These are phyloP conservation scores for Lasaia peninsularis DNA, from an alignment of 1,140 invertebrate species.

Conservation along the genomic window DNA sequence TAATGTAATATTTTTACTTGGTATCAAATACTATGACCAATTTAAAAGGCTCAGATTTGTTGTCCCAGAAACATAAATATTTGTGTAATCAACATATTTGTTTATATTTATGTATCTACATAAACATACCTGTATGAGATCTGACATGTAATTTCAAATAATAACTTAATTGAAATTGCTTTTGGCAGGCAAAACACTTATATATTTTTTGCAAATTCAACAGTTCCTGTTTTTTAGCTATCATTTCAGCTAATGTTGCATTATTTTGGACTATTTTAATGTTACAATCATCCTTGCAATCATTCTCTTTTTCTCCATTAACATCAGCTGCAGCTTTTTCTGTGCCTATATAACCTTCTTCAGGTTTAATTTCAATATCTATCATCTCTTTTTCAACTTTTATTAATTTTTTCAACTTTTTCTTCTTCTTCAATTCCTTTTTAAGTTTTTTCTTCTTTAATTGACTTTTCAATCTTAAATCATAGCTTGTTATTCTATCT, in stretches of 20 bases:
- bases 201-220: conserved; percentile 60
- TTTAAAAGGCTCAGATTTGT: too few species aligned
- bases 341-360: conserved; percentile 61
- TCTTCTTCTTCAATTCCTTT: conserved; percentile 54
- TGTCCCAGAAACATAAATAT: background rate
- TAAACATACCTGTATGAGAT: conserved; percentile 58
- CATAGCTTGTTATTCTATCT: conserved; percentile 58
- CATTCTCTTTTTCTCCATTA: conserved; percentile 6
- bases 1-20: too few species aligned
- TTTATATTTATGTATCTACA: too few species aligned
- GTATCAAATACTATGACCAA: too few species aligned
- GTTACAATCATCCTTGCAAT: conserved; percentile 1
- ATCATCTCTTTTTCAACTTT: conserved; percentile 33
- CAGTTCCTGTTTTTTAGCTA: conserved; percentile 26
- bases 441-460: conserved; percentile 52
- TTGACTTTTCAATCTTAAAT: conserved; percentile 53
- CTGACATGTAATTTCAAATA: conserved; percentile 65
- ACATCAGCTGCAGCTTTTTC: conserved; percentile 39
- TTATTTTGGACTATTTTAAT: background rate
- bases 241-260: background rate
- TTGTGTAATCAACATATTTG: too few species aligned
- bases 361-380: conserved; percentile 57
- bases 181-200: conserved; percentile 64
- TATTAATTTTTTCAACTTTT: conserved; percentile 31
- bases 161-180: conserved; percentile 63